Base-by-base conservation (phyloP, 1,140 invertebrate genomes). In the Periplaneta americana region DNA sequence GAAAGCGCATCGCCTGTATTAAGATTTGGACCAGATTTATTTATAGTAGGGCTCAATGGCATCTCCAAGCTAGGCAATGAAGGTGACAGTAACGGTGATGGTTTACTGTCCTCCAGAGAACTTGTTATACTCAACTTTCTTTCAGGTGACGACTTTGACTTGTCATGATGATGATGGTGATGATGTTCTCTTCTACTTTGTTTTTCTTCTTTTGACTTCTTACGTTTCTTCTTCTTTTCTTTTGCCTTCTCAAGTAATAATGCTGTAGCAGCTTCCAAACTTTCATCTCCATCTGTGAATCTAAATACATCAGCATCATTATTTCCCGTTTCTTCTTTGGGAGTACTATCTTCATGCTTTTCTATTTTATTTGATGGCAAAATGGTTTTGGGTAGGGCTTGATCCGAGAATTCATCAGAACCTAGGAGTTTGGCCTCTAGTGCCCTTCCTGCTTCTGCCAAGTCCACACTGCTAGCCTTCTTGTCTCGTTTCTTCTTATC, bases 161-260 rank as follows among this genome's bases (percentile, higher is more conserved):
- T 87, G 83, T 86, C 86, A 84, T 90, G 90, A 84, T 92, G 91
- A 81, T 90, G 90, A 86, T 91, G 90, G 82, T 94, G 91, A 82
- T 94, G 91, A 84, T 93, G 92, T 39, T 93, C 91, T 84, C 92
- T 92, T n/a, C 92, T 89, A 83, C 89, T 91, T 79, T 92, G 92
- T 84, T 92, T 91, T 81, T 96, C 94, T 84, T 96, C 95, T 85
- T 94, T 95, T 32, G 92, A 95, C 84, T 93, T 94, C 85, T 96
- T 96, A 78, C 95, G 92, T 85, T 96, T 96, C 87, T 96, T 96
- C 85, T 94, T 95, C 86, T 94, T 95, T 83, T 95, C 94, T 84
- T 93, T 93, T 31, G 89, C 88, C 82, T 91, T 92, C 18, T 91
- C 91, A 22, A 88, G 86, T 0, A 85, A 85, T 15, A 86, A 83